phyloP scores from a whole-genome alignment of 2,797 vertebrate species.

The Cuculus canorus region DNA sequence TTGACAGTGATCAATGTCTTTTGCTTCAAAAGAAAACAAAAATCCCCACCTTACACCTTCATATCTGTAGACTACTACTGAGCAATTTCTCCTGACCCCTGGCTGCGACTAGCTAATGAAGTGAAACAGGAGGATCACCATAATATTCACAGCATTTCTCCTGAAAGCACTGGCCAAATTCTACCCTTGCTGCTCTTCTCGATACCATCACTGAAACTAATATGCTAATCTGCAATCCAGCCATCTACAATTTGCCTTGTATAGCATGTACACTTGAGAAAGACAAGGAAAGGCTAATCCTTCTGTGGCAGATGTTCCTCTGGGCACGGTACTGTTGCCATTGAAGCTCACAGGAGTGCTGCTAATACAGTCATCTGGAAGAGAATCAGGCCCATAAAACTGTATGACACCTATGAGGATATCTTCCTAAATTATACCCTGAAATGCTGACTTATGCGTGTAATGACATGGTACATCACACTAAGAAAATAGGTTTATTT shows the following conservation, averaged over 20 bases:
- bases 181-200: neutral
- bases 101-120: neutral
- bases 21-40: constrained; percentile 13
- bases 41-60: neutral
- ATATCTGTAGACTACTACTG: neutral
- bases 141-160: neutral
- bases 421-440: neutral
- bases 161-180: neutral
- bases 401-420: neutral
- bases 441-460: neutral
- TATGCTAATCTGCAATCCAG: neutral
- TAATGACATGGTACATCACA: neutral
- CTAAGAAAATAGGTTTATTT: neutral
- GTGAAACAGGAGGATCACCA: neutral
- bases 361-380: neutral
- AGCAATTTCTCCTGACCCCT: constrained; percentile 32
- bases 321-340: neutral
- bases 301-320: neutral
- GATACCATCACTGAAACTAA: neutral
- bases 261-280: neutral
- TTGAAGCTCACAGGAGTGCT: neutral
- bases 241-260: neutral
- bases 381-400: neutral
- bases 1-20: neutral
- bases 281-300: neutral